Evolutionary conservation across 2,113 vertebrate species (phyloP).

Genomic region (Tympanuchus pallidicinctus): DNA sequence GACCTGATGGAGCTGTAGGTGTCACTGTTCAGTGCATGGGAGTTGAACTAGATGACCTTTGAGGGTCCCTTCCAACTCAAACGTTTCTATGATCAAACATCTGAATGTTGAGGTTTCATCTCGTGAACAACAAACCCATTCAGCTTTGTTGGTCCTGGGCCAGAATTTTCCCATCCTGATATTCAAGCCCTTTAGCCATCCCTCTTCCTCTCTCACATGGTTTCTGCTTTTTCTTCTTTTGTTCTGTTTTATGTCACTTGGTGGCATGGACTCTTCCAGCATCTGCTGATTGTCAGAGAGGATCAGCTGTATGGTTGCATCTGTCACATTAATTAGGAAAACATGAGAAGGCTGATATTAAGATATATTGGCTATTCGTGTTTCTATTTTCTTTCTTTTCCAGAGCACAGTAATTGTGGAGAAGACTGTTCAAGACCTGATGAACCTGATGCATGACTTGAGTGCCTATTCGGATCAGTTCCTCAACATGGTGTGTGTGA

Average conservation of each 20-base stretch:
- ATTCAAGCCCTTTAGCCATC: not conserved
- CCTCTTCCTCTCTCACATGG: not conserved
- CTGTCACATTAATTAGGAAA: not conserved
- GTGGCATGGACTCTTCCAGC: not conserved
- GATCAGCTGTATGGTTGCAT: not conserved
- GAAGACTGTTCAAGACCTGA: constrained; percentile 96
- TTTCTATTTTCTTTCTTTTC: not conserved
- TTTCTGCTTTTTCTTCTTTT: not conserved
- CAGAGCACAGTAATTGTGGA: constrained; percentile 97
- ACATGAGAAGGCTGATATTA: not conserved
- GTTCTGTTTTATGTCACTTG: fast-evolving
- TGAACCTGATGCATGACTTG: constrained; percentile 95
- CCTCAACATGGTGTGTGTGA: constrained; percentile 97
- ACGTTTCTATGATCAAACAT: not conserved
- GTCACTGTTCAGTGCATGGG: no score
- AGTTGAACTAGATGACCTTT: no score
- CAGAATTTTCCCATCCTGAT: not conserved
- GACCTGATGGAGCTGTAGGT: no score
- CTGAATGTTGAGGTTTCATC: not conserved
- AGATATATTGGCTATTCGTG: fast-evolving
- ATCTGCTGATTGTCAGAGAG: fast-evolving
- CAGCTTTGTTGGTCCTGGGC: fast-evolving
- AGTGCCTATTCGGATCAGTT: constrained; percentile 98
- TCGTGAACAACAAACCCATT: not conserved
- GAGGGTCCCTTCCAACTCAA: no score